These are phyloP conservation scores for Penaeus indicus DNA, from an alignment of 1,140 invertebrate genomes.

Conservation along the genomic window DNA sequence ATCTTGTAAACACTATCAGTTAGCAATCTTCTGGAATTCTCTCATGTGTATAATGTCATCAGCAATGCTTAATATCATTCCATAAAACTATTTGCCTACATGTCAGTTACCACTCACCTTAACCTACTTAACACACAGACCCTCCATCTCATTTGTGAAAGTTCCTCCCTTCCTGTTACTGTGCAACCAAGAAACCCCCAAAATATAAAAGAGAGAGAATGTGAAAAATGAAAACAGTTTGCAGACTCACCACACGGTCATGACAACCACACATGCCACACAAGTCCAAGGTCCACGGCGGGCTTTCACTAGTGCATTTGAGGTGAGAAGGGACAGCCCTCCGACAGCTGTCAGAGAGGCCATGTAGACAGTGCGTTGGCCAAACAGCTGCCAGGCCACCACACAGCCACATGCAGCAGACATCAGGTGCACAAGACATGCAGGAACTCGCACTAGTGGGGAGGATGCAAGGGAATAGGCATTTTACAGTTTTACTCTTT, in stretches of 20 bases:
- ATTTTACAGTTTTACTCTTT: too few relatives aligned
- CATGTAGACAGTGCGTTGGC: slow-evolving; percentile 46
- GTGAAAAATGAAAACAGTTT: background rate
- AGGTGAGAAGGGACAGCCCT: slow-evolving; percentile 1
- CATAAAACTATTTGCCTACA: too few relatives aligned
- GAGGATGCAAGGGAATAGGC: background rate
- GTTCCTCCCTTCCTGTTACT: too few relatives aligned
- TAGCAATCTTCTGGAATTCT: too few relatives aligned
- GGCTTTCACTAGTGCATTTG: slow-evolving; percentile 25
- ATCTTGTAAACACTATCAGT: too few relatives aligned
- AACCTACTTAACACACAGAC: too few relatives aligned
- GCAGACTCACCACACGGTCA: slow-evolving; percentile 54
- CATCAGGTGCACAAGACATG: slow-evolving; percentile 55
- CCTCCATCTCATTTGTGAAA: too few relatives aligned
- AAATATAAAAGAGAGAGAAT: background rate
- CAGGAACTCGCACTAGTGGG: slow-evolving; percentile 49
- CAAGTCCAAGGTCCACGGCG: slow-evolving; percentile 41
- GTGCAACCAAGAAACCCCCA: background rate
- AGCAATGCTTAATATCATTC: too few relatives aligned
- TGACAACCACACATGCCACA: slow-evolving; percentile 52
- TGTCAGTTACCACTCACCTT: too few relatives aligned
- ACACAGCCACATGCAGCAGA: slow-evolving; percentile 56
- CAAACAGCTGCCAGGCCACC: slow-evolving; percentile 59
- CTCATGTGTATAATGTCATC: too few relatives aligned
- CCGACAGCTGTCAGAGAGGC: slow-evolving; percentile 40